Evolutionary conservation across 1,140 invertebrate genomes (phyloP).

Genomic region (Trichonephila clavata): DNA sequence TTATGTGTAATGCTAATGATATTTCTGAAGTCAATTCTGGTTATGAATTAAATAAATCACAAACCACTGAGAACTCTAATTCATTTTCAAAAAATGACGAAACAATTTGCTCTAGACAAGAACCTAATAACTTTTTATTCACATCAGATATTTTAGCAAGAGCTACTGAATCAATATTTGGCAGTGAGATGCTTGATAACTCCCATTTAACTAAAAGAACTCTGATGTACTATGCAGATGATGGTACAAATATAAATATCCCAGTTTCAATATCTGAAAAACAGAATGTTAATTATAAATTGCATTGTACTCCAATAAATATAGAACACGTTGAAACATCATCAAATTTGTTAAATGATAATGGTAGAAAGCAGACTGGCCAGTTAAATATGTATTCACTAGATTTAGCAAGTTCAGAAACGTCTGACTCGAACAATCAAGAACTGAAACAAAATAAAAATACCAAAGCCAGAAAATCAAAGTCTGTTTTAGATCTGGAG

Average conservation of each 20-base stretch:
- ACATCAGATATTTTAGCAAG: constrained; percentile 81
- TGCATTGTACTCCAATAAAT: background rate
- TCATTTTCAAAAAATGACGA: constrained; percentile 38
- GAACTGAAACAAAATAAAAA: constrained; percentile 57
- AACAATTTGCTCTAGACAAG: background rate
- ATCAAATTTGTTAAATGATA: background rate
- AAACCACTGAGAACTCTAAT: constrained; percentile 22
- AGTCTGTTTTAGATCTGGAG: constrained; percentile 24
- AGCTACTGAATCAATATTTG: constrained; percentile 81
- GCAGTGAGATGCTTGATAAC: constrained; percentile 50
- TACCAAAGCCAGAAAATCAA: constrained; percentile 37
- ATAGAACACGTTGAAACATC: background rate
- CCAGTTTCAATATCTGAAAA: constrained; percentile 15
- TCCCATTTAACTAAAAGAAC: constrained; percentile 37
- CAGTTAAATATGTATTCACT: background rate
- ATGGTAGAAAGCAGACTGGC: background rate
- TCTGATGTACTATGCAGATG: constrained; percentile 25
- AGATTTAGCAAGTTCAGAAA: background rate
- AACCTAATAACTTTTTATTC: constrained; percentile 53
- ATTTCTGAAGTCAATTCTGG: background rate
- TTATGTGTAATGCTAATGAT: background rate
- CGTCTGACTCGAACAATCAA: background rate
- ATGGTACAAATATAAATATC: constrained; percentile 43
- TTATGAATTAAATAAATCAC: constrained; percentile 56
- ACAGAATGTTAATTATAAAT: constrained; percentile 24